Percentiles rank a stretch among this genome's conserved stretches.
These are phyloP conservation scores for Drosophila seguyi DNA, from an alignment of 1,140 invertebrate species.

Conservation along the genomic window DNA sequence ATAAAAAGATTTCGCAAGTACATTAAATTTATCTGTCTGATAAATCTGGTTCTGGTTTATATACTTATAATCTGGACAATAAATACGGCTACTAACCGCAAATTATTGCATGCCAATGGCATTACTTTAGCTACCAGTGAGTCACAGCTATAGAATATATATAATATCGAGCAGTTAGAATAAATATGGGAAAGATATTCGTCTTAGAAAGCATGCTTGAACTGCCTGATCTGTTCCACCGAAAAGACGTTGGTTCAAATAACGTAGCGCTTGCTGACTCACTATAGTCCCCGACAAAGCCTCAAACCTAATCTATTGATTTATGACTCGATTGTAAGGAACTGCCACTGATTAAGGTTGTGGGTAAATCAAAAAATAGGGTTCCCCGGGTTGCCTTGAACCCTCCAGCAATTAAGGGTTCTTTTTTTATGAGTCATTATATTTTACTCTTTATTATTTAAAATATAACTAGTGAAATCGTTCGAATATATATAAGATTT, in stretches of 20 bases:
- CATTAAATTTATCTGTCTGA: constrained; percentile 4
- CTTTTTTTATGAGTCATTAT: background rate
- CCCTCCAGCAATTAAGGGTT: background rate
- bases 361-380: background rate
- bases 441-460: background rate
- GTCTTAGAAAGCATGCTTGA: constrained; percentile 18
- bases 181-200: constrained; percentile 4
- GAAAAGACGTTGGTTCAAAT: background rate
- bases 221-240: background rate
- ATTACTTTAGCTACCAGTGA: constrained; percentile 27
- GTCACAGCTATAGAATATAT: constrained; percentile 34
- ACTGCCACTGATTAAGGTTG: background rate
- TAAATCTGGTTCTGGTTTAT: constrained; percentile 5
- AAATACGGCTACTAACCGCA: constrained; percentile 33
- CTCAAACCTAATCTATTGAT: constrained; percentile 3
- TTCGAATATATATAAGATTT: too few species aligned
- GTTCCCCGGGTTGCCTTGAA: constrained; percentile 3
- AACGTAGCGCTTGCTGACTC: background rate
- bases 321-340: background rate
- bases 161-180: constrained; percentile 18
- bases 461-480: background rate
- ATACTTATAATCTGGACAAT: constrained; percentile 13
- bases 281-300: background rate
- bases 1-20: constrained; percentile 7
- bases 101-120: constrained; percentile 49